Evolutionary conservation across 2,888 invertebrate genomes (phyloP).

Genomic region (Galerucella nymphaeae): DNA sequence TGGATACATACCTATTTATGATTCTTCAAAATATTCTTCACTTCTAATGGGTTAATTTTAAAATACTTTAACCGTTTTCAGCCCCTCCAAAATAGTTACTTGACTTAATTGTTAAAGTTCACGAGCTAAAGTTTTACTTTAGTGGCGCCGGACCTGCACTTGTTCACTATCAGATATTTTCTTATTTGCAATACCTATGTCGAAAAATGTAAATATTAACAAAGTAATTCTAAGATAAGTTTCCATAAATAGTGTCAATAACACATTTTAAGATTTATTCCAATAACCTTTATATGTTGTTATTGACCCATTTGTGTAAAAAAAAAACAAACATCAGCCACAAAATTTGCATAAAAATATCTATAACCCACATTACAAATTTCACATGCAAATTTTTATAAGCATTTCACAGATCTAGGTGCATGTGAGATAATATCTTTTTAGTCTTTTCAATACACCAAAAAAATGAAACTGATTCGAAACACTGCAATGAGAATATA

Average conservation of each 20-base stretch:
- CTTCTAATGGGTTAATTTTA: too few species aligned
- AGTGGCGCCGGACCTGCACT: not conserved
- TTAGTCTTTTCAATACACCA: not conserved
- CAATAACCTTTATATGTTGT: slow-evolving; percentile 9
- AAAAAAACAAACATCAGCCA: slow-evolving; percentile 3
- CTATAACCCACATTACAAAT: slow-evolving; percentile 21
- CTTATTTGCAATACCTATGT: not conserved
- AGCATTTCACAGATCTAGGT: slow-evolving; percentile 8
- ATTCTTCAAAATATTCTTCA: too few species aligned
- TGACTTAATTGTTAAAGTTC: too few species aligned
- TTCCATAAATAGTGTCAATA: not conserved
- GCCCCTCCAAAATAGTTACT: too few species aligned
- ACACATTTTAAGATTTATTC: not conserved
- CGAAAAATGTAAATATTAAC: not conserved
- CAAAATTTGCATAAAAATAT: slow-evolving; percentile 29
- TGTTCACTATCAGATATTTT: not conserved
- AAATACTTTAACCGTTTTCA: too few species aligned
- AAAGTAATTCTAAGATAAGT: slow-evolving; percentile 1
- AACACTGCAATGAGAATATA: too few species aligned
- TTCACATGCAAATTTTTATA: slow-evolving; percentile 7
- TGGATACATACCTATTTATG: not conserved
- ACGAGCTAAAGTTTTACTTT: too few species aligned
- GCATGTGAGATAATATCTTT: not conserved
- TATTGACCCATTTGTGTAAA: slow-evolving; percentile 23
- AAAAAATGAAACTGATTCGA: not conserved